Conservation (phyloP, 2,797 vertebrate species). For the Molossus alvarezi region DNA sequence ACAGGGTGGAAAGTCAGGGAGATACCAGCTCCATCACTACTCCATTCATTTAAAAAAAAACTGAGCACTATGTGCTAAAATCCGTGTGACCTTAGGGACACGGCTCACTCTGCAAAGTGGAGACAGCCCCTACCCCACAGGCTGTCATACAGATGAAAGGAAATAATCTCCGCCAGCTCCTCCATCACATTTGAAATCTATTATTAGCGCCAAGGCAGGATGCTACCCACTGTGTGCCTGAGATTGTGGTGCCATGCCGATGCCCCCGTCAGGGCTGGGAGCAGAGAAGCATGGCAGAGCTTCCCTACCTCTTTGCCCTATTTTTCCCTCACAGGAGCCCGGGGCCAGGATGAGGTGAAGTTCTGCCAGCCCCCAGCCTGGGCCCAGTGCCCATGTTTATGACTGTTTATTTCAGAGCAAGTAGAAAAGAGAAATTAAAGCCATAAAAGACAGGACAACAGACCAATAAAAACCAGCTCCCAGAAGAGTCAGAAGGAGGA, state of each 20-base stretch:
- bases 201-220: background rate
- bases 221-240: background rate
- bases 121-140: background rate
- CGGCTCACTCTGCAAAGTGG: background rate
- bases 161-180: background rate
- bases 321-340: background rate
- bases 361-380: constrained; percentile 74
- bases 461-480: constrained; percentile 87
- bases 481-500: constrained; percentile 85
- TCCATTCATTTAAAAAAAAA: background rate
- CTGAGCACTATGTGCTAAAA: background rate
- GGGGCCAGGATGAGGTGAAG: constrained; percentile 58
- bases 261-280: background rate
- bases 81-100: background rate
- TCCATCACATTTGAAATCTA: background rate
- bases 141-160: background rate
- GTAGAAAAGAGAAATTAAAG: constrained; percentile 85
- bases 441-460: constrained; percentile 87
- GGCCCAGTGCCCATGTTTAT: constrained; percentile 79
- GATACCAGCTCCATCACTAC: background rate
- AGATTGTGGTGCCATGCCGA: background rate
- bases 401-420: constrained; percentile 85
- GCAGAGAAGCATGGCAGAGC: background rate
- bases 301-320: background rate
- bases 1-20: background rate